A percentile compares a stretch with the other conserved stretches of the same genome.
phyloP scores from a whole-genome alignment of 2,888 invertebrate genomes.

The Brachypalpus laphriformis region DNA sequence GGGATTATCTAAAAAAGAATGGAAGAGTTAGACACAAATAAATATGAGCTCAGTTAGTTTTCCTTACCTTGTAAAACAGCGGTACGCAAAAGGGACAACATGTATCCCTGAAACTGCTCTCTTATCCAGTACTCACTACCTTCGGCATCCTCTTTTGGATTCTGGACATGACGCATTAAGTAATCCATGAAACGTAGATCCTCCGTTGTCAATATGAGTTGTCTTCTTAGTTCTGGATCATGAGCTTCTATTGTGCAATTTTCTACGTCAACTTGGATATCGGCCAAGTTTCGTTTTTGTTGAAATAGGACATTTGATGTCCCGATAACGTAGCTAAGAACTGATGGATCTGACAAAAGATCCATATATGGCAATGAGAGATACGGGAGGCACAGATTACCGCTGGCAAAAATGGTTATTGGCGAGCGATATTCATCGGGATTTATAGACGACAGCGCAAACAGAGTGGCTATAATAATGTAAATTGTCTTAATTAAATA shows the following conservation, averaged over 20 bases:
- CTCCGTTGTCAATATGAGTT: conserved; percentile 95
- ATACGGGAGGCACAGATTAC: conserved; percentile 97
- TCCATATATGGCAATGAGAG: conserved; percentile 97
- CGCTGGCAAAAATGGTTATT: conserved; percentile 93
- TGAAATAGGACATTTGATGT: conserved; percentile 99
- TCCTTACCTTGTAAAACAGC: conserved; percentile 87
- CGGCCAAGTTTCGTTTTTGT: conserved; percentile 95
- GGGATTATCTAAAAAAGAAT: conserved; percentile 78
- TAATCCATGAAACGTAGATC: conserved; percentile 98
- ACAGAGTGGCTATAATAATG: conserved; percentile 77
- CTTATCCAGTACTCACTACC: conserved; percentile 99
- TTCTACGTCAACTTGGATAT: conserved; percentile 95
- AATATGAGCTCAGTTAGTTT: not conserved
- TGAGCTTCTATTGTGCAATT: conserved; percentile 91
- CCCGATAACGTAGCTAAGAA: conserved; percentile 94
- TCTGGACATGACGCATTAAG: conserved; percentile 90
- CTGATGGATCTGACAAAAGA: conserved; percentile 92
- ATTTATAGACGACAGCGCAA: conserved; percentile 79
- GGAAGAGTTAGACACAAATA: not conserved
- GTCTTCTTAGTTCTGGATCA: conserved; percentile 91
- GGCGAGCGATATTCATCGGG: conserved; percentile 92
- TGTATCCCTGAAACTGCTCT: conserved; percentile 94
- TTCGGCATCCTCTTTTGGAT: conserved; percentile 88
- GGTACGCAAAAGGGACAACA: conserved; percentile 91
- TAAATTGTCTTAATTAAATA: conserved; percentile 76